A percentile compares a stretch with the other conserved stretches of the same genome.
Evolutionary conservation across 2,113 vertebrate species (phyloP).

Genomic region (Percopsis transmontana): DNA sequence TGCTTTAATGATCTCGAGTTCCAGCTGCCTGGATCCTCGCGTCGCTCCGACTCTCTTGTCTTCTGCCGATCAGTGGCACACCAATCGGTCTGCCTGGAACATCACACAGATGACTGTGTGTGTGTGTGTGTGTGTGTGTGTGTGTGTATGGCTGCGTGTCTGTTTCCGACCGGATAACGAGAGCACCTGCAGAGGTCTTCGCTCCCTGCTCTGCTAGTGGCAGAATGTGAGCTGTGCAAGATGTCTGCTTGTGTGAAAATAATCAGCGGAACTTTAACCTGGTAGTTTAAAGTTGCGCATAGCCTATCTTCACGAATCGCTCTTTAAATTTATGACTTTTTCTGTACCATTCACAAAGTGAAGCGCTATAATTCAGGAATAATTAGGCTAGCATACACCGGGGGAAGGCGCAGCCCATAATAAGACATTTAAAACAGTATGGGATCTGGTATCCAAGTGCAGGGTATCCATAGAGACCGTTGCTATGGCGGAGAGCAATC

Average conservation of each 20-base stretch:
- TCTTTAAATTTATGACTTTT: constrained; percentile 34
- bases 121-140: constrained; percentile 12
- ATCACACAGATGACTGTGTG: constrained; percentile 5
- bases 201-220: constrained; percentile 26
- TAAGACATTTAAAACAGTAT: constrained; percentile 72
- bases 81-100: constrained; percentile 26
- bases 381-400: constrained; percentile 64
- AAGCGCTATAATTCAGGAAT: constrained; percentile 58
- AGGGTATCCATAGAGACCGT: constrained; percentile 78
- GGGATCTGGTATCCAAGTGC: constrained; percentile 75
- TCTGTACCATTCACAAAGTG: constrained; percentile 39
- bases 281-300: constrained; percentile 26
- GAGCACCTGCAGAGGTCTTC: constrained; percentile 52
- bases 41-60: constrained; percentile 22
- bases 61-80: constrained; percentile 53
- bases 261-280: constrained; percentile 14
- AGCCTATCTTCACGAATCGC: constrained; percentile 15
- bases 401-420: constrained; percentile 68
- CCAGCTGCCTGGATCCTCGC: constrained; percentile 43
- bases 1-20: constrained; percentile 66
- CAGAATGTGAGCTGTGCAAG: constrained; percentile 28
- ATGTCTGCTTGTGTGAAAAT: constrained; percentile 37
- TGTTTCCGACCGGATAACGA: constrained; percentile 39
- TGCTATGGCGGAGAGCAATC: constrained; percentile 76
- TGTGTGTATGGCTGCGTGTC: constrained; percentile 8